Percentiles rank a stretch among this genome's conserved stretches.
phyloP scores from a whole-genome alignment of 2,797 vertebrate species.

The Rhynchotus rufescens region DNA sequence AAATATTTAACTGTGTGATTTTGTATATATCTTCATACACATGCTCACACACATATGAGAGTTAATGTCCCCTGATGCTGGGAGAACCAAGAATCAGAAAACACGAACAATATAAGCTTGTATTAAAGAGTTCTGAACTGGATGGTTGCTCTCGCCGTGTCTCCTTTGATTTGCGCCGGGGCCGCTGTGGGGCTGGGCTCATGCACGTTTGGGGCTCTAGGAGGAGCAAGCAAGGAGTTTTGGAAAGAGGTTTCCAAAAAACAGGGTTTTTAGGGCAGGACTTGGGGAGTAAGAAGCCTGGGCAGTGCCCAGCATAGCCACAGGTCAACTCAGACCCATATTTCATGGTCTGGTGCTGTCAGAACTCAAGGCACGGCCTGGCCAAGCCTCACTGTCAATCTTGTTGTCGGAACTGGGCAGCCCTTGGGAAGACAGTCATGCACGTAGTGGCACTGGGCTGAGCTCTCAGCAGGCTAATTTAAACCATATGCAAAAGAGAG shows the following conservation, averaged over 20 bases:
- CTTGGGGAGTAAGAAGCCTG: too few species aligned
- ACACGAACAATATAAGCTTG: slow-evolving; percentile 74
- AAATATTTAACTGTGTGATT: slow-evolving; percentile 78
- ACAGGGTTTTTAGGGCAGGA: not conserved
- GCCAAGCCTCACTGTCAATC: not conserved
- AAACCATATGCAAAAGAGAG: not conserved
- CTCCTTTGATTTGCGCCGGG: slow-evolving; percentile 20
- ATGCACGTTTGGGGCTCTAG: too few species aligned
- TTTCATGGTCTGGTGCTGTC: not conserved
- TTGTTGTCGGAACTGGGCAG: not conserved
- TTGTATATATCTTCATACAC: slow-evolving; percentile 71
- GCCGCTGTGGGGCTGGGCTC: not conserved
- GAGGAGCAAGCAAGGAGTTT: too few species aligned
- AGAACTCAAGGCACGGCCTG: not conserved
- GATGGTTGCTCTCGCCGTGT: slow-evolving; percentile 24
- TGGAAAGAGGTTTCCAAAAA: not conserved
- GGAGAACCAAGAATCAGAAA: slow-evolving; percentile 69
- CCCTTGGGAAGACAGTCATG: not conserved
- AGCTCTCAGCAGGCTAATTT: not conserved
- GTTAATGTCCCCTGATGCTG: slow-evolving; percentile 67
- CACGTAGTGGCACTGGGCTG: not conserved
- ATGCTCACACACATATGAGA: slow-evolving; percentile 64
- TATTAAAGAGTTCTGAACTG: slow-evolving; percentile 79
- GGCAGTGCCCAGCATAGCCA: not conserved
- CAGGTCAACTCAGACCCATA: not conserved